Evolutionary conservation across 2,797 vertebrate genomes (phyloP).

Genomic region (Darevskia nairensis): DNA sequence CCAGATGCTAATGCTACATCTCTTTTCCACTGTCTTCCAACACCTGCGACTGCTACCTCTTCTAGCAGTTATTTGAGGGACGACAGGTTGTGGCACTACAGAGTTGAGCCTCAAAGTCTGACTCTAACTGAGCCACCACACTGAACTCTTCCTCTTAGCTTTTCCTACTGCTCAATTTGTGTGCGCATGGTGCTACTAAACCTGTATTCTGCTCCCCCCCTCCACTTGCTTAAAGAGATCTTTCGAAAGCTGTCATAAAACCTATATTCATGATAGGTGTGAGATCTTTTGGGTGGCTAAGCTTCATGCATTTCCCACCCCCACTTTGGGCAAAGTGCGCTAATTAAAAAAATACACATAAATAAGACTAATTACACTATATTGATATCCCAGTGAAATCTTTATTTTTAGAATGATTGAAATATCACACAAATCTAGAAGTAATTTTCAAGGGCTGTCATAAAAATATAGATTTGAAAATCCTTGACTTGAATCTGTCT

Average conservation of each 20-base stretch:
- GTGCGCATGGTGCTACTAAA: background rate
- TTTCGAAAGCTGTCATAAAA: slow-evolving; percentile 43
- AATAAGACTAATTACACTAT: slow-evolving; percentile 69
- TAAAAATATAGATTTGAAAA: slow-evolving; percentile 49
- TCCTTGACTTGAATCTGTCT: background rate
- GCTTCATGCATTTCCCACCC: no score
- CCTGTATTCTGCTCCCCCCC: background rate
- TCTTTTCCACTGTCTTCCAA: no score
- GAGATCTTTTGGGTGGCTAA: slow-evolving; percentile 58
- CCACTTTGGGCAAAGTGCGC: slow-evolving; percentile 35
- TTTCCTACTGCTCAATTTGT: background rate
- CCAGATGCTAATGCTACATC: no score
- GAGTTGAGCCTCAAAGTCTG: no score
- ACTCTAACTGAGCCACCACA: no score
- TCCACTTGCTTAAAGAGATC: no score
- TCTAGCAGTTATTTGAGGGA: no score
- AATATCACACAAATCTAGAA: slow-evolving; percentile 51
- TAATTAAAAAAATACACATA: slow-evolving; percentile 66
- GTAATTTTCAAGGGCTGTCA: slow-evolving; percentile 55
- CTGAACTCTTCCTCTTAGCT: no score
- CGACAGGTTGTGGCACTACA: no score
- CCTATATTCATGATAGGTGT: slow-evolving; percentile 55
- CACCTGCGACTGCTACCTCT: no score
- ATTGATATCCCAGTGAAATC: slow-evolving; percentile 60
- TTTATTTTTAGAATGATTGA: slow-evolving; percentile 55